phyloP scores from a whole-genome alignment of 2,113 vertebrate species.

The Tyto alba region DNA sequence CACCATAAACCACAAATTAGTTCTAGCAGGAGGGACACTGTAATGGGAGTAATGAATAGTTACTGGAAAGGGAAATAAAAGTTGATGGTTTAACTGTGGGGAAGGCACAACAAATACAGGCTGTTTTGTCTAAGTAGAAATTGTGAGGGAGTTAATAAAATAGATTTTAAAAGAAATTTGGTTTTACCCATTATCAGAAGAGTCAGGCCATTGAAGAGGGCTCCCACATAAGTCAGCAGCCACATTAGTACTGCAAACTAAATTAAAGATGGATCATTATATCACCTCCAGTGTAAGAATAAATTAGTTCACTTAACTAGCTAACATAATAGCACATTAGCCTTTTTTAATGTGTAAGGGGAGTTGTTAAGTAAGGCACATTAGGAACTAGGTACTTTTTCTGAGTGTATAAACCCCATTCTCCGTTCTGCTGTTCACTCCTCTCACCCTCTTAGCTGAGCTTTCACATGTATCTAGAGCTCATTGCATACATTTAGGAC shows the following conservation, averaged over 20 bases:
- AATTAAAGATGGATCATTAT: slow-evolving; percentile 50
- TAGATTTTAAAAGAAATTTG: not conserved
- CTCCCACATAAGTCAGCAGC: slow-evolving; percentile 97
- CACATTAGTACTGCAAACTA: slow-evolving; percentile 99
- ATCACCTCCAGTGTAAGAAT: not conserved
- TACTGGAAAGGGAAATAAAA: not conserved
- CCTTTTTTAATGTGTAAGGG: not conserved
- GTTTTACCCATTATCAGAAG: slow-evolving; percentile 94
- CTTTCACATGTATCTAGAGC: not conserved
- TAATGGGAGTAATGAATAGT: not conserved
- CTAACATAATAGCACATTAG: not conserved
- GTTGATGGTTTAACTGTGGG: not conserved
- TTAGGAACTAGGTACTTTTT: not conserved
- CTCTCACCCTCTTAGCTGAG: not conserved
- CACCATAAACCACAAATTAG: not conserved
- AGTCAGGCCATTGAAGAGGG: slow-evolving; percentile 98
- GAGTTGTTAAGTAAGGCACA: not conserved
- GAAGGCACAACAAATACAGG: not conserved
- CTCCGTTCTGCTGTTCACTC: not conserved
- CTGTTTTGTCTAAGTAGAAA: not conserved
- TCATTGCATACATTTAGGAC: not conserved
- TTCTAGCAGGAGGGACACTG: not conserved
- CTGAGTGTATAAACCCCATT: not conserved
- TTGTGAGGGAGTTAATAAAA: not conserved
- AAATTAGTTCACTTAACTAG: not conserved